These are phyloP conservation scores for Tromatobia lineatoria DNA, from an alignment of 2,888 invertebrate species.

Conservation along the genomic window DNA sequence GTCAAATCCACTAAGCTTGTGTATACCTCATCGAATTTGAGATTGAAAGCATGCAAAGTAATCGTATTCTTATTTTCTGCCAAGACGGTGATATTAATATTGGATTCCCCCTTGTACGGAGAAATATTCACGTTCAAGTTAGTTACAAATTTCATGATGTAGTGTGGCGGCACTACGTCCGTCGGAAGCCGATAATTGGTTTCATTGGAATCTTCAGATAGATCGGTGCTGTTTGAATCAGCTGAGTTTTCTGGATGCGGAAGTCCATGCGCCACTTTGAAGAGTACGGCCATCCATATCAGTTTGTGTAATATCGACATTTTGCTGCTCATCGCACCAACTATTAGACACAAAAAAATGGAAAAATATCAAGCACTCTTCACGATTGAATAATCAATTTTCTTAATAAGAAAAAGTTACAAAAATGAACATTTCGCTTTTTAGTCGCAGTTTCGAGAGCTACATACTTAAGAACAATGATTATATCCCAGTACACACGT, in stretches of 20 bases:
- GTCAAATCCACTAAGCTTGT: neutral
- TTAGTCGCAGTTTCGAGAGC: too few species aligned
- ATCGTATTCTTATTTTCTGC: accelerated
- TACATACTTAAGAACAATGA: too few species aligned
- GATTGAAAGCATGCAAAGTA: slow-evolving; percentile 64
- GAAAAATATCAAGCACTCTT: too few species aligned
- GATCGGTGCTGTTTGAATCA: neutral
- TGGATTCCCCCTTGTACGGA: slow-evolving; percentile 48
- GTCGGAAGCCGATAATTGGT: slow-evolving; percentile 85
- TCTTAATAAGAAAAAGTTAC: too few species aligned
- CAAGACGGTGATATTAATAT: slow-evolving; percentile 5
- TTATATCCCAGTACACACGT: too few species aligned
- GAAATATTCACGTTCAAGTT: slow-evolving; percentile 82
- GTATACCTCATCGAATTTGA: slow-evolving; percentile 13
- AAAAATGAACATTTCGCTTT: too few species aligned
- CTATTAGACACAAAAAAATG: too few species aligned
- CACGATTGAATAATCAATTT: too few species aligned
- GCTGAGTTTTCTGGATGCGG: neutral
- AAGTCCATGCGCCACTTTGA: too few species aligned
- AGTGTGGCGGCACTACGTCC: slow-evolving; percentile 86
- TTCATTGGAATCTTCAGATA: neutral
- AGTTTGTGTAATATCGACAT: too few species aligned
- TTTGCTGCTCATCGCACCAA: too few species aligned
- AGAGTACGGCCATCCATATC: too few species aligned
- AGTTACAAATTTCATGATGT: slow-evolving; percentile 86